Percentiles rank a stretch among this genome's conserved stretches.
Evolutionary conservation across 2,888 invertebrate genomes (phyloP).

Genomic region (Smittia sp.): DNA sequence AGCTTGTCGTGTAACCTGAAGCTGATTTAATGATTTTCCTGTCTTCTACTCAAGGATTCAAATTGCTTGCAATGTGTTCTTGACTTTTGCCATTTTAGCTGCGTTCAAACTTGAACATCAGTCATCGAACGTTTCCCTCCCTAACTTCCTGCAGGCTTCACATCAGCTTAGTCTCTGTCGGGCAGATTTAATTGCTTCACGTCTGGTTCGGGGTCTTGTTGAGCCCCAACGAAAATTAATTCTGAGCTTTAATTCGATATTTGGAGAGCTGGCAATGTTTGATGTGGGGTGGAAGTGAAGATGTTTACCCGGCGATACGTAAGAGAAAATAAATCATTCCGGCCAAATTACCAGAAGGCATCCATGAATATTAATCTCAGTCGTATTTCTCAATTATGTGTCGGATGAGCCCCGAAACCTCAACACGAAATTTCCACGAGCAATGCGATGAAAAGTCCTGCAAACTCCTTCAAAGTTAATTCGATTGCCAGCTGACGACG

Average conservation of each 20-base stretch:
- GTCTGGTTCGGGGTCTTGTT: not conserved
- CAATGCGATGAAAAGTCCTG: not conserved
- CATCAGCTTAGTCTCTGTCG: too few relatives aligned
- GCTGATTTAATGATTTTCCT: not conserved
- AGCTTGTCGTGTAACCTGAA: not conserved
- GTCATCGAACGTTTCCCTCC: not conserved
- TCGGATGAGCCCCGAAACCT: not conserved
- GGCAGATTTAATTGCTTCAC: not conserved
- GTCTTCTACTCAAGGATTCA: not conserved
- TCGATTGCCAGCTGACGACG: not conserved
- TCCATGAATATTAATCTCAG: not conserved
- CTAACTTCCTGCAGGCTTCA: too few relatives aligned
- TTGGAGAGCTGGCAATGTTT: not conserved
- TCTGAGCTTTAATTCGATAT: slow-evolving; percentile 4
- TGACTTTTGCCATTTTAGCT: not conserved
- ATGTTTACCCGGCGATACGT: too few relatives aligned
- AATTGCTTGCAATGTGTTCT: too few relatives aligned
- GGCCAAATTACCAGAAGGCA: not conserved
- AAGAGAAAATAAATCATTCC: not conserved
- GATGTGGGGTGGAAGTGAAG: not conserved
- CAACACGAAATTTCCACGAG: not conserved
- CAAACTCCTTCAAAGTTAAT: not conserved
- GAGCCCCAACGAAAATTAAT: slow-evolving; percentile 7
- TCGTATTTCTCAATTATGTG: not conserved
- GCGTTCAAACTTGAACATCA: not conserved